A percentile compares a stretch with the other conserved stretches of the same genome.
Evolutionary conservation across 1,140 invertebrate species (phyloP).

Genomic region (Chelonus insularis): DNA sequence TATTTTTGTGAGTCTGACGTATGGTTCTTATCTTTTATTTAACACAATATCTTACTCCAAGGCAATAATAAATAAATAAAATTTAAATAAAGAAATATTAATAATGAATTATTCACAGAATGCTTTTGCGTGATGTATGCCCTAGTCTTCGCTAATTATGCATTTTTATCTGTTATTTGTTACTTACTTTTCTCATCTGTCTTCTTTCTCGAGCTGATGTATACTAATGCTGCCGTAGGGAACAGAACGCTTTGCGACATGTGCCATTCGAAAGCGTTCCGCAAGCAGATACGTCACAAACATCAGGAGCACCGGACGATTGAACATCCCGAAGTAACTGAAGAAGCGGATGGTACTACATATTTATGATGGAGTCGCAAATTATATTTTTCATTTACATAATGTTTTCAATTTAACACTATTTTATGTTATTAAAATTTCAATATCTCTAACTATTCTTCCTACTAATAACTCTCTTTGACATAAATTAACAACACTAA

Average conservation of each 20-base stretch:
- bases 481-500: too few species aligned
- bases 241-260: slow-evolving; percentile 84
- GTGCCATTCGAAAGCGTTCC: slow-evolving; percentile 72
- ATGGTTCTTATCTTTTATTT: too few species aligned
- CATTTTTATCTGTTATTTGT: background rate
- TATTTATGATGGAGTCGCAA: slow-evolving; percentile 15
- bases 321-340: slow-evolving; percentile 56
- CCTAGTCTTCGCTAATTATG: background rate
- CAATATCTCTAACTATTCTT: background rate
- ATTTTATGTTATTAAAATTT: background rate
- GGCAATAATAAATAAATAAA: too few species aligned
- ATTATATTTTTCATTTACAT: slow-evolving; percentile 1
- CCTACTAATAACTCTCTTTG: background rate
- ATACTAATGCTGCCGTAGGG: slow-evolving; percentile 66
- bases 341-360: slow-evolving; percentile 54
- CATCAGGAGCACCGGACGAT: slow-evolving; percentile 62
- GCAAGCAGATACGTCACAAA: slow-evolving; percentile 68
- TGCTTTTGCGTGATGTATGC: slow-evolving; percentile 26
- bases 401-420: background rate
- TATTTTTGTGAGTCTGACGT: slow-evolving; percentile 89
- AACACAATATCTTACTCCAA: too few species aligned
- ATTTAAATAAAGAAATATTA: slow-evolving; percentile 1
- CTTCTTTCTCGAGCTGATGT: slow-evolving; percentile 32
- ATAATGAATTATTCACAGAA: background rate
- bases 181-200: slow-evolving; percentile 9